Conservation (phyloP, 2,888 invertebrate species). For the Orthosia gracilis region DNA sequence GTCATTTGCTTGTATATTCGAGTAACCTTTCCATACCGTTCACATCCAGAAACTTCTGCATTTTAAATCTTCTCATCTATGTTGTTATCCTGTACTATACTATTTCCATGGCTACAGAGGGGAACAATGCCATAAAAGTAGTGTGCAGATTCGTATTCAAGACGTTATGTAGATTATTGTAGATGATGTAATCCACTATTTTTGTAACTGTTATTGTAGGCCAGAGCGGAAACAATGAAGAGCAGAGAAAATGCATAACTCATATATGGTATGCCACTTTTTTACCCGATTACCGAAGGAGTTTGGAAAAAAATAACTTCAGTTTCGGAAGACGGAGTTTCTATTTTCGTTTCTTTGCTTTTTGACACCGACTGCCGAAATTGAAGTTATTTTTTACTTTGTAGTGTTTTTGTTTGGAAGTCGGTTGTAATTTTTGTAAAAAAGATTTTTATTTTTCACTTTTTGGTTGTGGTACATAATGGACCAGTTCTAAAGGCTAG, state of each 20-base stretch:
- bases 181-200: constrained; percentile 60
- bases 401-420: too few relatives aligned
- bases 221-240: constrained; percentile 31
- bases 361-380: too few relatives aligned
- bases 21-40: constrained; percentile 56
- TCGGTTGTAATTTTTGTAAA: too few relatives aligned
- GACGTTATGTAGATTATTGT: constrained; percentile 52
- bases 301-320: too few relatives aligned
- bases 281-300: too few relatives aligned
- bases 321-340: too few relatives aligned
- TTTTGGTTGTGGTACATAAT: too few relatives aligned
- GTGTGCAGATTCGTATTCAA: constrained; percentile 60
- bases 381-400: too few relatives aligned
- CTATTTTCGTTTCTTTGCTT: too few relatives aligned
- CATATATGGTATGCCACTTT: too few relatives aligned
- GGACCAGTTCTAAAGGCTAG: too few relatives aligned
- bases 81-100: constrained; percentile 9
- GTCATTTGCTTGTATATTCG: constrained; percentile 50
- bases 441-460: too few relatives aligned
- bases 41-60: constrained; percentile 59
- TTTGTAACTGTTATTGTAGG: constrained; percentile 46
- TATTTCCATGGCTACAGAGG: constrained; percentile 13
- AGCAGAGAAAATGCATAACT: constrained; percentile 39
- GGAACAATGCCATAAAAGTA: constrained; percentile 51
- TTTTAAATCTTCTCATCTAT: background rate